Base-by-base conservation (phyloP, 1,140 invertebrate species). In the Sipha flava region DNA sequence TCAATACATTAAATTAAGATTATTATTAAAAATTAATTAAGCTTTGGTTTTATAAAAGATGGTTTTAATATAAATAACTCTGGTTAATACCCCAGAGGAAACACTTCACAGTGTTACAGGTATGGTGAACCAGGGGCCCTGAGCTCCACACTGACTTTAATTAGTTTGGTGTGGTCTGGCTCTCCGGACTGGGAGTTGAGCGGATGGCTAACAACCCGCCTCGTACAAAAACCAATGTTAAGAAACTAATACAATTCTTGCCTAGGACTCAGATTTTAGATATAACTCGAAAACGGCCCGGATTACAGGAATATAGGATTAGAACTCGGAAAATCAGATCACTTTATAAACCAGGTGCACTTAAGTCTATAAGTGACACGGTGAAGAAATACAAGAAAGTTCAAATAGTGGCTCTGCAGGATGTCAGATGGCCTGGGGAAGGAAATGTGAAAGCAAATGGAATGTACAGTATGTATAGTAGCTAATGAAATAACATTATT, bases 301-400 rank as follows among this genome's bases (percentile, higher is more conserved):
- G 34, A 64, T 7, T 3, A 37, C 16, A 18, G 18, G 29, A 29
- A 57, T 37, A 64, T 31, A 64, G 34, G 62, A 64, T 64, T 64
- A 23, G 62, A 0, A 64, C 62, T 26, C 26, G 62, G 18, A 40
- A 64, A 1, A 64, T 64, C 26, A 64, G 62, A 64, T 64, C 62
- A 64, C 29, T 64, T 64, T 64, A 64, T 64, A 64, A 64, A 64
- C 34, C 18, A 14, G 18, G 62, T 10, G n/a, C 62, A 37, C 62
- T 64, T 64, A 64, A 64, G 31, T 64, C 31, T 40, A 64, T 64
- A 64, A 40, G 34, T 64, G 34, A 64, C 9, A 31, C n/a, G 31
- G 62, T 64, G 31, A 64, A 64, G 31, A 64, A 64, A 64, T 64
- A 37, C 62, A 64, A 64, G 62, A 64, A 64, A 6, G 62, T 40